These are phyloP conservation scores for Glaucomys volans DNA, from an alignment of 2,113 vertebrate species.

Conservation along the genomic window DNA sequence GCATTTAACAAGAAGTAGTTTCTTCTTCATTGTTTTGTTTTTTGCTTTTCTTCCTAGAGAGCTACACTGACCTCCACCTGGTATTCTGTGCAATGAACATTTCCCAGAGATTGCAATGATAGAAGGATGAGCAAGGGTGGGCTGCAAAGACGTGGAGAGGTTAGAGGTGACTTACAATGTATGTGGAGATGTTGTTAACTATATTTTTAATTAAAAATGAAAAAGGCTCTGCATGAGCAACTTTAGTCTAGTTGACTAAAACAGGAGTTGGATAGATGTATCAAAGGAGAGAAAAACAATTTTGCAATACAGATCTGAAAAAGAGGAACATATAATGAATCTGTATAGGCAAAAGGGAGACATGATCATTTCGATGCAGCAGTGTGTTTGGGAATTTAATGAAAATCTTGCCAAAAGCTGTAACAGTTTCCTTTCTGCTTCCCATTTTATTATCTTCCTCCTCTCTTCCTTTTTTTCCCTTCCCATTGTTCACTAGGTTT, in stretches of 20 bases:
- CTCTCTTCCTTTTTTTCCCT: background rate
- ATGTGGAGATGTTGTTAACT: background rate
- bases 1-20: slow-evolving; percentile 37
- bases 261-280: background rate
- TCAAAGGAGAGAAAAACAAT: slow-evolving; percentile 13
- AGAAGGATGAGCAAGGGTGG: background rate
- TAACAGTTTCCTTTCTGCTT: background rate
- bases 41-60: background rate
- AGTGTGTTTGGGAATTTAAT: background rate
- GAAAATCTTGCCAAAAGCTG: background rate
- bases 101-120: background rate
- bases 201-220: slow-evolving; percentile 43
- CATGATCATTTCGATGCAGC: background rate
- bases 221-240: background rate
- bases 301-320: background rate
- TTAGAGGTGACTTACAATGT: background rate
- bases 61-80: background rate
- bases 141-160: background rate
- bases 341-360: background rate
- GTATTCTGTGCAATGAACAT: background rate
- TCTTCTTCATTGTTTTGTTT: too few species aligned
- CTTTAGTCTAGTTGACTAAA: slow-evolving; percentile 4
- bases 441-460: background rate
- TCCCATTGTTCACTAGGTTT: background rate
- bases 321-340: background rate